Conservation (phyloP, 2,797 vertebrate species). For the Rhinichthys osculus region DNA sequence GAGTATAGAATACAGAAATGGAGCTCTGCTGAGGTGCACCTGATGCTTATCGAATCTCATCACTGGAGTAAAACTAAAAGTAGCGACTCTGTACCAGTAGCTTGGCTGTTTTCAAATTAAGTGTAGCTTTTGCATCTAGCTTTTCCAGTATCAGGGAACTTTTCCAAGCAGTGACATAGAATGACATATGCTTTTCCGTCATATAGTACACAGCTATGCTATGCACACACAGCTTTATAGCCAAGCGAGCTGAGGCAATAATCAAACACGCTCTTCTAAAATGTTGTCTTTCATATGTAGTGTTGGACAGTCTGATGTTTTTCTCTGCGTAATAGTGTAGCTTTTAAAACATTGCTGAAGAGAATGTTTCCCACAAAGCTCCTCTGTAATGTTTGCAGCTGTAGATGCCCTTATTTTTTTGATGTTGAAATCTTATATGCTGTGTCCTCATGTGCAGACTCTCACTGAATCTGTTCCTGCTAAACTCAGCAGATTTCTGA, state of each 20-base stretch:
- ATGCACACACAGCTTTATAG: neutral
- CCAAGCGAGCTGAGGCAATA: neutral
- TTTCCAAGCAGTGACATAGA: neutral
- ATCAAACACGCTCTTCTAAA: neutral
- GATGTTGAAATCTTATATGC: neutral
- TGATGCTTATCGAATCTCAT: neutral
- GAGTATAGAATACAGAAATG: neutral
- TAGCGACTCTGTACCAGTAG: neutral
- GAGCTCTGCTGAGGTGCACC: conserved; percentile 12
- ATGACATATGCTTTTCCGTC: neutral
- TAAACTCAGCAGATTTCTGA: neutral
- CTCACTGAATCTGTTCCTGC: neutral
- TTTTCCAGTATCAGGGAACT: neutral
- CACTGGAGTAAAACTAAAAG: neutral
- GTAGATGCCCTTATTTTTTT: neutral
- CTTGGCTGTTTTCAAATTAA: neutral
- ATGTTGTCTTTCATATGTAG: neutral
- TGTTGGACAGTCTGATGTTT: neutral
- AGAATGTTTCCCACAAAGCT: neutral
- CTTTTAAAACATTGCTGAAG: neutral
- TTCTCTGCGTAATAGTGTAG: neutral
- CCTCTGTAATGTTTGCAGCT: neutral
- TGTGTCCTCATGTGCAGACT: neutral
- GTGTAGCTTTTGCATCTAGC: neutral
- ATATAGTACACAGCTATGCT: neutral